Evolutionary conservation across 2,113 vertebrate genomes (phyloP).

Genomic region (Triplophysa rosa): DNA sequence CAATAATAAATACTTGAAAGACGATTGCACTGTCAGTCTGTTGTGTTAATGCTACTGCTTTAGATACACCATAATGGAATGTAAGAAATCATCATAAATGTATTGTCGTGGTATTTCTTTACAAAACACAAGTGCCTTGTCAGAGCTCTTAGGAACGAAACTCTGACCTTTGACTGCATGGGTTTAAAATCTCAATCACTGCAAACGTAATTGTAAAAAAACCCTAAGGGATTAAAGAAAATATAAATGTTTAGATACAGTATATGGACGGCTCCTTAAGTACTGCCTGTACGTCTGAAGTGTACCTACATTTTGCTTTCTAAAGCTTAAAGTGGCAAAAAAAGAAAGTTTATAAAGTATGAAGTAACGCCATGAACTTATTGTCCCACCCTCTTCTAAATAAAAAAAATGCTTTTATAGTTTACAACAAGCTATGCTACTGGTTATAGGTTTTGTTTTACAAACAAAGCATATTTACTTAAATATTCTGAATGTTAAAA

Average conservation of each 20-base stretch:
- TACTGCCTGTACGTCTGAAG: neutral
- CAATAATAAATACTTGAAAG: neutral
- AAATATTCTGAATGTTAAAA: neutral
- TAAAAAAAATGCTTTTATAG: neutral
- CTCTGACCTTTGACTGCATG: slow-evolving; percentile 23
- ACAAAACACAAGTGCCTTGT: no score
- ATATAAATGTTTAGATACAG: neutral
- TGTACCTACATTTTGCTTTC: neutral
- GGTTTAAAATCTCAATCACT: neutral
- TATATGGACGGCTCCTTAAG: neutral
- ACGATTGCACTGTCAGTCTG: neutral
- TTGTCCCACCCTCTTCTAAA: neutral
- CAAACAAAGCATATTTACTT: neutral
- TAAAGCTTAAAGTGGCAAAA: neutral
- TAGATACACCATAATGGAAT: neutral
- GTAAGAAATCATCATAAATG: neutral
- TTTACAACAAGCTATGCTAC: slow-evolving; percentile 14
- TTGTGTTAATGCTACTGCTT: neutral
- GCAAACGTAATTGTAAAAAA: neutral
- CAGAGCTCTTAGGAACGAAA: neutral
- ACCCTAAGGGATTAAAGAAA: neutral
- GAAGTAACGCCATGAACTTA: neutral
- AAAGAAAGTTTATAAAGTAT: neutral
- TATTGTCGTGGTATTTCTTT: neutral
- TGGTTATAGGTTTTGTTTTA: neutral